Evolutionary conservation across 2,888 invertebrate species (phyloP).

Genomic region (Oxystoma pomonae): DNA sequence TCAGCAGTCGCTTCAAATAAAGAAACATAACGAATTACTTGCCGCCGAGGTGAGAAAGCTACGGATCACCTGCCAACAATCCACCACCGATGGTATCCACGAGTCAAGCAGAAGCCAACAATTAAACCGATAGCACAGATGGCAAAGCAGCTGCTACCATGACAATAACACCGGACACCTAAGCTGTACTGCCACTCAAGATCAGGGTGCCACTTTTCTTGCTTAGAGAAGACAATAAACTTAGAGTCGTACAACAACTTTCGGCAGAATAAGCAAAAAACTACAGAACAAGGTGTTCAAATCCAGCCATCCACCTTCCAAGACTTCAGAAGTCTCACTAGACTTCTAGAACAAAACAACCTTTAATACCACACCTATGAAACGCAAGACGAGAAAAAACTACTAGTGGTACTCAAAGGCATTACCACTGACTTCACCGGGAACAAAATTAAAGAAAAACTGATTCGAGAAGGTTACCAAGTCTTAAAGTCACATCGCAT

Average conservation of each 20-base stretch:
- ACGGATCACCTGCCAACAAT: too few relatives aligned
- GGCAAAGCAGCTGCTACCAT: too few relatives aligned
- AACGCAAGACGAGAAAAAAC: constrained; percentile 3
- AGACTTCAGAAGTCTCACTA: constrained; percentile 3
- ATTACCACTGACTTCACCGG: background rate
- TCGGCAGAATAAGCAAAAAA: background rate
- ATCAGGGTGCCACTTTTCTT: too few relatives aligned
- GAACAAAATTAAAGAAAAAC: constrained; percentile 4
- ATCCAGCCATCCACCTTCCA: constrained; percentile 3
- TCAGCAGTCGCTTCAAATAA: too few relatives aligned
- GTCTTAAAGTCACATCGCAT: background rate
- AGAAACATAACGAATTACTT: too few relatives aligned
- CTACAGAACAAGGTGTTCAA: constrained; percentile 2
- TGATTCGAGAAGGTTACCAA: background rate
- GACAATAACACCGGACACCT: too few relatives aligned
- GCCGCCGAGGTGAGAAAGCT: too few relatives aligned
- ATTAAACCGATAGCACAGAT: too few relatives aligned
- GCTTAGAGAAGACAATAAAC: too few relatives aligned
- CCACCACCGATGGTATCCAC: too few relatives aligned
- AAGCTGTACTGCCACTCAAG: too few relatives aligned
- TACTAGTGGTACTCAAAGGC: constrained; percentile 5
- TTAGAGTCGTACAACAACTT: background rate
- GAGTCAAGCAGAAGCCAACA: too few relatives aligned
- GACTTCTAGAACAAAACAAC: background rate
- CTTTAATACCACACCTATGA: constrained; percentile 12